Evolutionary conservation across 1,140 invertebrate genomes (phyloP), one percentile per base, ranked within the genome.

Genomic region (Elymnias hypermnestra): DNA sequence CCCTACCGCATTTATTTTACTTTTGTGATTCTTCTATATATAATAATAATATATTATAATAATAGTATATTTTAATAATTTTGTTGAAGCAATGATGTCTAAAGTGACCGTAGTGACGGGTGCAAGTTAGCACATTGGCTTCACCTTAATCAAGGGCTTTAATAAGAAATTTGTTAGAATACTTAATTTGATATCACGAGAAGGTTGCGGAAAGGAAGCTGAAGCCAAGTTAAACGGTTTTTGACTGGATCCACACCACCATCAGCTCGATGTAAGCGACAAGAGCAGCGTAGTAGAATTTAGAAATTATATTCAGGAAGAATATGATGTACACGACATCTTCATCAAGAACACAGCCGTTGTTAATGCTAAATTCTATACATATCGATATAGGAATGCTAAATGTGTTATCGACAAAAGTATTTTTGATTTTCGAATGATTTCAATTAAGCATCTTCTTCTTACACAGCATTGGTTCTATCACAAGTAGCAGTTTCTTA

Each of bases 341-440:
- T 71, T 96, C 0, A 88, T 97, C 1, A 96, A 96, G 69, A 96
- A 96, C 87, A 94, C 94, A 28, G 94, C 89, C 0, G 92, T 95
- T 25, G 88, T 90, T 7, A 92, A 88, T 60, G 89, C 85, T 66
- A 60, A 64, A 42, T 75, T 89, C 0, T 87, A 84, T 8, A 8
- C 31, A 1, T 89, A 88, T 44, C 87, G 91, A 52, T 71, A 77
- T 10, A 86, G 89, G 44, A 92, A 94, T 79, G 91, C 91, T 8
- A 88, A 91, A 59, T 77, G 88, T 14, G 91, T 93, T 0, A 65
- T 93, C 0, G 72, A 81, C 29, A 89, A 90, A 0, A 95, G 95
- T 67, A n/a, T n/a, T n/a, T n/a, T n/a, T n/a, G n/a, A n/a, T n/a
- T n/a, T n/a, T n/a, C n/a, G n/a, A n/a, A n/a, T n/a, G n/a, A n/a